A percentile compares a stretch with the other conserved stretches of the same genome.
These are phyloP conservation scores for Steinernema carpocapsae DNA, from an alignment of 2,888 invertebrate genomes.

Conservation along the genomic window DNA sequence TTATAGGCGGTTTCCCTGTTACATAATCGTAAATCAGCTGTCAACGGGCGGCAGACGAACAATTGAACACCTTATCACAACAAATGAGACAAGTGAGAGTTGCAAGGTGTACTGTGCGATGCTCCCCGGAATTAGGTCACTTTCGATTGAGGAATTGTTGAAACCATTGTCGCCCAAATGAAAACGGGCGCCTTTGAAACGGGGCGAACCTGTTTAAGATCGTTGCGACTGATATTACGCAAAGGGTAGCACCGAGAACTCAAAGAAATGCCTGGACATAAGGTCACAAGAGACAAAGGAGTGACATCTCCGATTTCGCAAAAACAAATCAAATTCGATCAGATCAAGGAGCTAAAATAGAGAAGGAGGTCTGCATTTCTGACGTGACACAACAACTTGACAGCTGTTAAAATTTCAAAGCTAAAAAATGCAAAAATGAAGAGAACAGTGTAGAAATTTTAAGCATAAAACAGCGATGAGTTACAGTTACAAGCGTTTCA, in stretches of 20 bases:
- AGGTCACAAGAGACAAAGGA: too few species aligned
- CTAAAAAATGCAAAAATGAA: too few species aligned
- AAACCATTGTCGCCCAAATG: neutral
- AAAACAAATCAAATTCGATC: too few species aligned
- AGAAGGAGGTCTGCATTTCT: too few species aligned
- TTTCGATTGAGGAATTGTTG: neutral
- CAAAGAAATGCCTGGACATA: too few species aligned
- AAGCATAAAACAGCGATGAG: too few species aligned
- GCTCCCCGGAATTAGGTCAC: neutral
- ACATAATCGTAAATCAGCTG: constrained; percentile 32
- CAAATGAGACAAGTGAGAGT: constrained; percentile 22
- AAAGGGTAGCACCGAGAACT: neutral
- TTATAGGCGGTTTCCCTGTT: neutral
- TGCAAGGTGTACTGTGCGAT: constrained; percentile 15
- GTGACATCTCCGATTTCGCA: too few species aligned
- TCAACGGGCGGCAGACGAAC: neutral
- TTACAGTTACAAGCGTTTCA: too few species aligned
- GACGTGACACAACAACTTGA: too few species aligned
- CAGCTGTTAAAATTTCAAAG: too few species aligned
- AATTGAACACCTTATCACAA: constrained; percentile 25
- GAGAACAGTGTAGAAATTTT: too few species aligned
- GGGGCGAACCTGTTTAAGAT: neutral
- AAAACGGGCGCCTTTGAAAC: neutral
- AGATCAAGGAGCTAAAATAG: too few species aligned
- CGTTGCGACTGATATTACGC: neutral